Evolutionary conservation across 2,888 invertebrate species (phyloP).

Genomic region (Tipula helvola): DNA sequence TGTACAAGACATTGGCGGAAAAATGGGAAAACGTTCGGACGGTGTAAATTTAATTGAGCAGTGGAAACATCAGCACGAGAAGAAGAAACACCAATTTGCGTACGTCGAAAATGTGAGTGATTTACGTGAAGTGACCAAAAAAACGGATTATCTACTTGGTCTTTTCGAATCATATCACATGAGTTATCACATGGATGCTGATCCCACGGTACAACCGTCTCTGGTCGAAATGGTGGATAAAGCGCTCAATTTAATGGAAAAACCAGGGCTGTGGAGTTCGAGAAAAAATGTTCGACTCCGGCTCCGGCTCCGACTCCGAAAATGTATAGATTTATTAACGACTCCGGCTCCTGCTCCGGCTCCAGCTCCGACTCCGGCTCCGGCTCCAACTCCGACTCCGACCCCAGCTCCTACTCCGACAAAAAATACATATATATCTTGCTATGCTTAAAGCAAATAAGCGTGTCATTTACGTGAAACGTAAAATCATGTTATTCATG

Average conservation of each 20-base stretch:
- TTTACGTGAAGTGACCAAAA: conserved; percentile 37
- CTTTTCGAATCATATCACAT: conserved; percentile 55
- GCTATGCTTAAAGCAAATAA: too few relatives aligned
- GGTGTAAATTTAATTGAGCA: conserved; percentile 50
- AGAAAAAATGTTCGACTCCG: too few relatives aligned
- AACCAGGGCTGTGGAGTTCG: too few relatives aligned
- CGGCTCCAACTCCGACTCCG: too few relatives aligned
- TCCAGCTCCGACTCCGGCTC: too few relatives aligned
- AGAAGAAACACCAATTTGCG: conserved; percentile 29
- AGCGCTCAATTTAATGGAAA: conserved; percentile 54
- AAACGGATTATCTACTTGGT: conserved; percentile 55
- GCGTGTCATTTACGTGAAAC: too few relatives aligned
- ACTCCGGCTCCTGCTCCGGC: too few relatives aligned
- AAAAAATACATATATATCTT: too few relatives aligned
- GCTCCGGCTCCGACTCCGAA: too few relatives aligned
- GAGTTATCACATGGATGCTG: conserved; percentile 56
- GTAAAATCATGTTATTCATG: too few relatives aligned
- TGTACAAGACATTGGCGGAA: conserved; percentile 39
- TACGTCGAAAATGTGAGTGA: conserved; percentile 54
- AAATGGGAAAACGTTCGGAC: conserved; percentile 43
- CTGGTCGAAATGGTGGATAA: conserved; percentile 61
- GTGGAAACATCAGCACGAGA: conserved; percentile 43
- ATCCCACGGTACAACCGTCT: conserved; percentile 45
- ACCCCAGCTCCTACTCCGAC: too few relatives aligned
- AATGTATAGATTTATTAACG: too few relatives aligned